A percentile compares a stretch with the other conserved stretches of the same genome.
Evolutionary conservation across 1,140 invertebrate genomes (phyloP).

Genomic region (Parapsyche elsis): DNA sequence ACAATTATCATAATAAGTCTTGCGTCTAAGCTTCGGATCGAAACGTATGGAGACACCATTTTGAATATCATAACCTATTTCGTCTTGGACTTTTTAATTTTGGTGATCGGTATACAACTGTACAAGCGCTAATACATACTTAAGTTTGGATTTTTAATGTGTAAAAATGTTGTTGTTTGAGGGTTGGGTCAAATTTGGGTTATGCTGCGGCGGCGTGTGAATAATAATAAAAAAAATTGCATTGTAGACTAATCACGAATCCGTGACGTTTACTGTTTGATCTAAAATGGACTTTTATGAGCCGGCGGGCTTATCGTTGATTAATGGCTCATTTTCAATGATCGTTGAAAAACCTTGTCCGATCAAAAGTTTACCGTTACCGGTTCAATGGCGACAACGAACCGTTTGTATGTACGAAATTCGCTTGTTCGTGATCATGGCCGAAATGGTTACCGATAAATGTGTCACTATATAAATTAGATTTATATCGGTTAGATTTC

Average conservation of each 20-base stretch:
- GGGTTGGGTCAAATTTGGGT: not conserved
- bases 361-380: not conserved
- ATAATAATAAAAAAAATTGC: not conserved
- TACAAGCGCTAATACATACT: too few relatives aligned
- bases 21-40: too few relatives aligned
- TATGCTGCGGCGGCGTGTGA: not conserved
- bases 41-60: too few relatives aligned
- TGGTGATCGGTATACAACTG: too few relatives aligned
- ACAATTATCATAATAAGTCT: too few relatives aligned
- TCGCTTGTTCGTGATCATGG: not conserved
- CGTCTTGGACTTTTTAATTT: too few relatives aligned
- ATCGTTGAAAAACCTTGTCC: constrained; percentile 12
- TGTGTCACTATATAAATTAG: not conserved
- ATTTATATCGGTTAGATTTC: too few relatives aligned
- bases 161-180: not conserved
- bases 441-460: not conserved
- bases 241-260: constrained; percentile 26
- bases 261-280: constrained; percentile 16
- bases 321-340: constrained; percentile 26
- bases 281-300: constrained; percentile 8
- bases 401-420: not conserved
- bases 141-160: too few relatives aligned
- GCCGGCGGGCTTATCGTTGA: constrained; percentile 14
- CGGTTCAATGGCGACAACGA: not conserved
- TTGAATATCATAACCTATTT: too few relatives aligned